A percentile compares a stretch with the other conserved stretches of the same genome.
Evolutionary conservation across 2,797 vertebrate genomes (phyloP).

Genomic region (Phoebastria nigripes): DNA sequence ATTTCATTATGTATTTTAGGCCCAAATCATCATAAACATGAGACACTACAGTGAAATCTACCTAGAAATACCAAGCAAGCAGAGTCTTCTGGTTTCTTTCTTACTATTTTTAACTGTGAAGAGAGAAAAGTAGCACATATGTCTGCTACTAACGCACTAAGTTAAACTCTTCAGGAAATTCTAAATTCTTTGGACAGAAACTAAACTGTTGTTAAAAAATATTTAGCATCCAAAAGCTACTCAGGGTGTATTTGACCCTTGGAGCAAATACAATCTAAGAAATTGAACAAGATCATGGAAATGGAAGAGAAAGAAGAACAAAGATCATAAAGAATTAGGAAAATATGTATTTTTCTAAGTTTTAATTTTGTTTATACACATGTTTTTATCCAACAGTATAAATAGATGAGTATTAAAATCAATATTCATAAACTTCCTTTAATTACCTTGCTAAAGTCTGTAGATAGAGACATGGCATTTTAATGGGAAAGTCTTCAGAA

Average conservation of each 20-base stretch:
- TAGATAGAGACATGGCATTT: slow-evolving; percentile 96
- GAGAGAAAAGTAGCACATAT: not conserved
- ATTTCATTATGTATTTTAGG: not conserved
- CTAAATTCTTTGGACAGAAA: not conserved
- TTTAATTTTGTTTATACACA: not conserved
- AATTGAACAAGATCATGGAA: not conserved
- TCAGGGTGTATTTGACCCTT: not conserved
- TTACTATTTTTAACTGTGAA: not conserved
- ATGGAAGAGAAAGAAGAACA: not conserved
- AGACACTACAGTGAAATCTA: not conserved
- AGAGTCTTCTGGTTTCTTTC: not conserved
- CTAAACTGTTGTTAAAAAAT: not conserved
- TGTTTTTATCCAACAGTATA: not conserved
- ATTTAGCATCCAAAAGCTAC: not conserved
- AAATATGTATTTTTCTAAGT: not conserved
- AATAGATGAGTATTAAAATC: not conserved
- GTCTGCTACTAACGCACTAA: not conserved
- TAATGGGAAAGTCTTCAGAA: slow-evolving; percentile 92
- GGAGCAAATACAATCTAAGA: not conserved
- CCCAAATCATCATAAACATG: not conserved
- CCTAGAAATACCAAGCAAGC: not conserved
- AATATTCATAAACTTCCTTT: not conserved
- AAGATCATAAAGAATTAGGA: not conserved
- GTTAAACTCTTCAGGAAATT: not conserved
- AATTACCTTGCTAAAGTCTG: slow-evolving; percentile 94